Percentiles rank a stretch among this genome's conserved stretches.
phyloP scores from a whole-genome alignment of 2,888 invertebrate species.

The Deilephila elpenor region DNA sequence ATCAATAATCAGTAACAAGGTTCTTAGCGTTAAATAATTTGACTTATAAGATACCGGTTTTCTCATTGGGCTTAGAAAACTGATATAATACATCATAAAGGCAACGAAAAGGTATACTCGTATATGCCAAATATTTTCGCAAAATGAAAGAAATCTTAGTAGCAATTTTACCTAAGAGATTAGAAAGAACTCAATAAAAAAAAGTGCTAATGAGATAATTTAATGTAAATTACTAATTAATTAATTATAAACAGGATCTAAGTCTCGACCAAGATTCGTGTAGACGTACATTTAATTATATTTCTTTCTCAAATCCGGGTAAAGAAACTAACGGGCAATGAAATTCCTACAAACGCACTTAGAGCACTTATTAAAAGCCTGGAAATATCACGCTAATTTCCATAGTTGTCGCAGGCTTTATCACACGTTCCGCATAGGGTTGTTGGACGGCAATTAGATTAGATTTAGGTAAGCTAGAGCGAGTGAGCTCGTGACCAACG shows the following conservation, averaged over 20 bases:
- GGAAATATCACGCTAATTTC: slow-evolving; percentile 34
- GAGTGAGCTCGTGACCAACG: slow-evolving; percentile 74
- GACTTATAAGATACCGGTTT: too few relatives aligned
- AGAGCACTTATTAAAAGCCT: not conserved
- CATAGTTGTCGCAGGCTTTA: slow-evolving; percentile 43
- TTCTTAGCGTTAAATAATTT: not conserved
- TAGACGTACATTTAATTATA: not conserved
- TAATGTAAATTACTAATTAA: too few relatives aligned
- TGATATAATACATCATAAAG: too few relatives aligned
- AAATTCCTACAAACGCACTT: not conserved
- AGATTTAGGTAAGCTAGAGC: slow-evolving; percentile 57
- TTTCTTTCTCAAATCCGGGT: not conserved
- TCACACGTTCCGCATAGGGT: slow-evolving; percentile 49
- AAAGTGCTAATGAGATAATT: too few relatives aligned
- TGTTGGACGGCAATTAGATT: slow-evolving; percentile 59
- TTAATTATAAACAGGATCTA: too few relatives aligned
- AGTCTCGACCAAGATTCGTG: too few relatives aligned
- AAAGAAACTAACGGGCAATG: not conserved
- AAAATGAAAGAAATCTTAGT: too few relatives aligned
- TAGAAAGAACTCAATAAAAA: too few relatives aligned
- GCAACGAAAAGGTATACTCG: too few relatives aligned
- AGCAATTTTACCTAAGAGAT: too few relatives aligned
- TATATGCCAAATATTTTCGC: too few relatives aligned
- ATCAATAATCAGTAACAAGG: not conserved
- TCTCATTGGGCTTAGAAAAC: too few relatives aligned